Percentiles rank a stretch among this genome's conserved stretches.
Conservation (phyloP, 1,140 invertebrate genomes). For the Eubasilissa regina region DNA sequence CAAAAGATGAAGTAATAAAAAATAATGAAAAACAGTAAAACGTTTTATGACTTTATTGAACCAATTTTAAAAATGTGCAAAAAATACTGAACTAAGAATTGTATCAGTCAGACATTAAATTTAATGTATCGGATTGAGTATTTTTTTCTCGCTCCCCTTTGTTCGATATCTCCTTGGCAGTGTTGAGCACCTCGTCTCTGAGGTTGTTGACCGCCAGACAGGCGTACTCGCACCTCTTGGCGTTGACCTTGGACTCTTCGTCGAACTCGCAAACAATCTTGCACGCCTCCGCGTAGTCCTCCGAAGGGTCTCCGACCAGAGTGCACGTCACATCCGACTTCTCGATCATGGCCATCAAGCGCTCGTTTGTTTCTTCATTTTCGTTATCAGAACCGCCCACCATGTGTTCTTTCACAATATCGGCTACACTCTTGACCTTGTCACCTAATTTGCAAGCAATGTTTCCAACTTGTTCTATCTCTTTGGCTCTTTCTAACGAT, state of each 20-base stretch:
- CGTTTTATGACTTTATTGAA: background rate
- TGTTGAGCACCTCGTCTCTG: conserved; percentile 22
- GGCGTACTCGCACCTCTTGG: conserved; percentile 28
- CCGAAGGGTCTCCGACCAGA: conserved; percentile 27
- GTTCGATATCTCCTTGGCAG: conserved; percentile 33
- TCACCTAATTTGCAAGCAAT: background rate
- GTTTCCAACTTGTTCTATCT: background rate
- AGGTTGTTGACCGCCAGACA: conserved; percentile 33
- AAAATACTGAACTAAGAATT: no score
- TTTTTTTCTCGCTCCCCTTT: background rate
- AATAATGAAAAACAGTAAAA: conserved; percentile 19
- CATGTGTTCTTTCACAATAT: background rate
- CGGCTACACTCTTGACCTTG: background rate
- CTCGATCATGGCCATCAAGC: conserved; percentile 24
- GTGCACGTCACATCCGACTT: conserved; percentile 25
- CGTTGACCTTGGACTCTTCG: conserved; percentile 12
- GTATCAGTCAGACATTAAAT: no score
- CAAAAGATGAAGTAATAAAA: background rate
- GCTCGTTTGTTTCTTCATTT: background rate
- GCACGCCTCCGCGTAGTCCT: conserved; percentile 32
- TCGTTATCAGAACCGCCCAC: background rate
- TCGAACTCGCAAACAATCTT: conserved; percentile 32
- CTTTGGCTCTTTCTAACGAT: background rate
- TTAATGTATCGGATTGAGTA: no score
- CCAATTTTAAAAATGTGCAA: no score